Percentiles rank a stretch among this genome's conserved stretches.
phyloP scores from a whole-genome alignment of 2,797 vertebrate genomes.

The Poeciliopsis turneri region DNA sequence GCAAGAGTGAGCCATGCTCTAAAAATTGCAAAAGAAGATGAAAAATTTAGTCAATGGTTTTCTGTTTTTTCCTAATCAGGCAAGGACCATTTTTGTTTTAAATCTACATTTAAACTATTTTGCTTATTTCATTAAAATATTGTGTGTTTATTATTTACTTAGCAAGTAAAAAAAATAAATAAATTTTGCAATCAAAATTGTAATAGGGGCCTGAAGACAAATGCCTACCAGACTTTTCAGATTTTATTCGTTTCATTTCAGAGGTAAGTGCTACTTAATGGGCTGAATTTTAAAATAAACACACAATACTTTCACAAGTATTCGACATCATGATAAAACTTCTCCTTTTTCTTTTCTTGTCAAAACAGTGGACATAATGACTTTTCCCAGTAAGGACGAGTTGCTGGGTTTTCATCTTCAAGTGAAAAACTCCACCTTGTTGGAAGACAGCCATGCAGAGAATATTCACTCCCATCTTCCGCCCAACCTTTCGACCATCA shows the following conservation, averaged over 20 bases:
- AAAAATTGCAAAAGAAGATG: too few species aligned
- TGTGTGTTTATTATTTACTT: too few species aligned
- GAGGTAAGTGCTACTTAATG: background rate
- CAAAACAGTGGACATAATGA: constrained; percentile 31
- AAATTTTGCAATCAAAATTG: too few species aligned
- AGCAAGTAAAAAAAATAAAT: too few species aligned
- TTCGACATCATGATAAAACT: background rate
- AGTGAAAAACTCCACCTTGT: constrained; percentile 89
- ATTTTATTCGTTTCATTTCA: background rate
- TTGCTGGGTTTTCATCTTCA: constrained; percentile 21
- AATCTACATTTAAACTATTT: too few species aligned
- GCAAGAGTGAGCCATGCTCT: too few species aligned
- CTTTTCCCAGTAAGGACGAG: constrained; percentile 28
- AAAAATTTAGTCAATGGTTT: too few species aligned
- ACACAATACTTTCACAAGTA: background rate
- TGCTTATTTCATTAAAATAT: too few species aligned
- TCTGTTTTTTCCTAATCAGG: too few species aligned
- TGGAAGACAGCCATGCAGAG: constrained; percentile 84
- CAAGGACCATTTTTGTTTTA: too few species aligned
- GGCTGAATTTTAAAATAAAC: background rate
- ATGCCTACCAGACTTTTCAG: background rate
- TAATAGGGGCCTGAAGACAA: background rate
- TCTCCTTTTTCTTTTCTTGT: background rate
- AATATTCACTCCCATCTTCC: constrained; percentile 76
- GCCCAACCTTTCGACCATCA: constrained; percentile 85